A percentile compares a stretch with the other conserved stretches of the same genome.
Evolutionary conservation across 2,797 vertebrate species (phyloP).

Genomic region (Neolamprologus multifasciatus): DNA sequence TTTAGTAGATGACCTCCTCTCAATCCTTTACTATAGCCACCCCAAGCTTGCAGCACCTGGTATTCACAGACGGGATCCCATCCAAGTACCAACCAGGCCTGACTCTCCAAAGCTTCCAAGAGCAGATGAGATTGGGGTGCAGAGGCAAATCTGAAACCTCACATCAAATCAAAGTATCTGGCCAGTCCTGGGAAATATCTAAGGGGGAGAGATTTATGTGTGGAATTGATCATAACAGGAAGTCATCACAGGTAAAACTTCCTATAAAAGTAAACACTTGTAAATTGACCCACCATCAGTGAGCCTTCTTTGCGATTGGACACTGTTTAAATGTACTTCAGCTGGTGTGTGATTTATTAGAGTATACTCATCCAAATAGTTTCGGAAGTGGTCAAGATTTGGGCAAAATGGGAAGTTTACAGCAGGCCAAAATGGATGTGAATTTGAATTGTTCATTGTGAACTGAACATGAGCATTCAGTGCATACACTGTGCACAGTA

Average conservation of each 20-base stretch:
- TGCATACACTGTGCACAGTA: neutral
- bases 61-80: neutral
- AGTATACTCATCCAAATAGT: neutral
- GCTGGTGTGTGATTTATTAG: neutral
- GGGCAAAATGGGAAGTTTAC: neutral
- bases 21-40: neutral
- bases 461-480: neutral
- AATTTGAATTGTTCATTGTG: neutral
- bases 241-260: neutral
- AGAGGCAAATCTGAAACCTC: neutral
- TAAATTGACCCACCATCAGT: neutral
- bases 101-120: neutral
- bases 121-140: neutral
- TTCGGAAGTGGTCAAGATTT: neutral
- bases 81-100: neutral
- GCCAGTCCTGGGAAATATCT: neutral
- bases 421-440: neutral
- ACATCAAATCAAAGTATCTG: neutral
- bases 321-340: neutral
- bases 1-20: neutral
- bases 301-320: accelerated
- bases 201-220: neutral
- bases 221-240: neutral
- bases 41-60: neutral
- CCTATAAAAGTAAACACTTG: neutral